Evolutionary conservation across 2,888 invertebrate species (phyloP), one percentile per base, ranked within the genome.

Genomic region (Idaea aversata): DNA sequence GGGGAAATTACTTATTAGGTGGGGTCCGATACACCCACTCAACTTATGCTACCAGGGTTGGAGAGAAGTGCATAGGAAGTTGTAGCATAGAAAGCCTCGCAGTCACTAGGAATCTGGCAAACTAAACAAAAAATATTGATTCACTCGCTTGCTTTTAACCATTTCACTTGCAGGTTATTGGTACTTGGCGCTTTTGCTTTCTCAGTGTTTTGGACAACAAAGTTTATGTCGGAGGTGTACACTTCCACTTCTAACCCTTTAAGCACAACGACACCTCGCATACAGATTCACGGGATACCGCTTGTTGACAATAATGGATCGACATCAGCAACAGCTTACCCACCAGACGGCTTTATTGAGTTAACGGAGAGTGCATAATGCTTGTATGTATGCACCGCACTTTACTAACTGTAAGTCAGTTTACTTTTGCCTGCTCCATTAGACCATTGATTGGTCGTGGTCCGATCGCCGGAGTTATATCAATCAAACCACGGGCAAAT

Each of bases 141-240:
- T n/a, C n/a, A n/a, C n/a, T n/a, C 25, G 10, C 47, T 47, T 10
- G 13, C 47, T 38, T 13, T 38, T 13, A 13, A 13, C 47, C 47
- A 10, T 13, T 25, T 47, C 47, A 47, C 47, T 80, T 80, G 16
- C 86, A 86, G 86, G 67, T 72, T 80, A 7, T 70, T 85, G 69
- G 70, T 85, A 64, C 67, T 85, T 67, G 85, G 84, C 61, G 87
- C 85, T 59, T 69, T 87, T 63, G 79, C 76, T 60, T 86, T 87
- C 75, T 76, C 87, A 62, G 67, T 79, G 57, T 87, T 86, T 75
- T 87, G 87, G 87, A 83, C 86, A 1, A 72, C 76, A 38, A 86
- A 83, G 61, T 82, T 84, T 62, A 35, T 85, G 13, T 66, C 65
- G 16, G 79, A 82, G 70, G 67, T 86, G 2, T 80, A 78, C 63